Base-by-base conservation (phyloP, 2,113 vertebrate genomes). In the Clarias batrachus region DNA sequence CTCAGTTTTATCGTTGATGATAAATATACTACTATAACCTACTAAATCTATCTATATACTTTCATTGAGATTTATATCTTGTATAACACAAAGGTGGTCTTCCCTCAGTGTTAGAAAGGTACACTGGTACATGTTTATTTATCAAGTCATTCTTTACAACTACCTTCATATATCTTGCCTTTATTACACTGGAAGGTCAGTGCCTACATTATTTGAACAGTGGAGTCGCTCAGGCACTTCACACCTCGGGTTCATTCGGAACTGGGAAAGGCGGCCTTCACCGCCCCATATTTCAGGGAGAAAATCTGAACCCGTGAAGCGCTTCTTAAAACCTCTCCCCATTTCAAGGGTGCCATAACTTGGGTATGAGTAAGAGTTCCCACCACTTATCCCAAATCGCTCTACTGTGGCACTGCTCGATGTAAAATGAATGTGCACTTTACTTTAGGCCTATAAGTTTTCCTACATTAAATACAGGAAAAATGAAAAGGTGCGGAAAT, bases 21-120 rank as follows among this genome's bases (percentile, higher is more conserved):
- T 79, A 57, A 79, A 78, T 78, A 57, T 54, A 77, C 7, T 56
- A 56, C 73, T 13, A 76, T n/a, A 52, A 48, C 73, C 73, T 76
- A 4, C 25, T 78, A 78, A 78, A 78, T 59, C 54, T 59, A 17
- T 27, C 16, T 30, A 59, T 33, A 30, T 59, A 77, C 54, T 59
- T 79, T 21, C n/a, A 33, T 3, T 79, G n/a, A 57, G 14, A 79
- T 30, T 30, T 79, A 30, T 79, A 79, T 48, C 48, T 48, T 48
- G 48, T 79, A 79, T 57, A 57, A 30, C 33, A 57, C 16, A 57
- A n/a, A 12, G 21, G 11, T 4, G 11, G 48, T 76, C 48, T 54
- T 52, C 19, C 41, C 48, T 54, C 41, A 54, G 1, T 54, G 73
- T 52, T 52, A 76, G 48, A n/a, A 76, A 48, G 73, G 41, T 3